phyloP scores from a whole-genome alignment of 1,140 invertebrate species.

The Piezodorus guildinii region DNA sequence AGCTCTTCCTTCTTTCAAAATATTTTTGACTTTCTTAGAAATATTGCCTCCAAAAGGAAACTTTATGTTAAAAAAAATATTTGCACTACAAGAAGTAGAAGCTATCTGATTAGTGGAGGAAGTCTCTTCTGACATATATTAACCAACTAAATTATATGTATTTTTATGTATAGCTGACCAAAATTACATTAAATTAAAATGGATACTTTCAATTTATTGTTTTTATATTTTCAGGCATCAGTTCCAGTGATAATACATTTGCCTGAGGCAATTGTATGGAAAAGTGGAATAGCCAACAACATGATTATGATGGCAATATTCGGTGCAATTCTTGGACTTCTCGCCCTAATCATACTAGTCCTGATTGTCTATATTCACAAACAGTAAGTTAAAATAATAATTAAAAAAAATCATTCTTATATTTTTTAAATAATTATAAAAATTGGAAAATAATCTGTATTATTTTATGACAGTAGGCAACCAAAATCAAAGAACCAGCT shows the following conservation, averaged over 20 bases:
- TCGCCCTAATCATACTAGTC: conserved; percentile 58
- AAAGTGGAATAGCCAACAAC: conserved; percentile 41
- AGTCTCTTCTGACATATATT: too few relatives aligned
- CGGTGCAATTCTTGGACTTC: conserved; percentile 54
- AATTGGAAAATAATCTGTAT: not conserved
- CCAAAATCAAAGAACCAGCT: conserved; percentile 37
- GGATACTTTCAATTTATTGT: not conserved
- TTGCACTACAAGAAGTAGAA: too few relatives aligned
- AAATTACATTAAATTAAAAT: too few relatives aligned
- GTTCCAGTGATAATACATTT: conserved; percentile 65
- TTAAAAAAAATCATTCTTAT: not conserved
- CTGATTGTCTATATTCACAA: conserved; percentile 65
- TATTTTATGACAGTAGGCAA: conserved; percentile 35
- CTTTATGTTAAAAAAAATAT: too few relatives aligned
- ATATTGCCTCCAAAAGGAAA: too few relatives aligned
- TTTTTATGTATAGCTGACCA: too few relatives aligned
- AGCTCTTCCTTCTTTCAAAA: too few relatives aligned
- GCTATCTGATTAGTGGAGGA: too few relatives aligned
- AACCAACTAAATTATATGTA: too few relatives aligned
- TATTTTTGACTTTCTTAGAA: too few relatives aligned
- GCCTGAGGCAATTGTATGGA: conserved; percentile 39
- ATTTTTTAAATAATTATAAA: not conserved
- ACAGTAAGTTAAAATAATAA: conserved; percentile 46
- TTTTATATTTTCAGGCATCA: conserved; percentile 40
- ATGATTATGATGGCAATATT: conserved; percentile 54